Percentiles rank a stretch among this genome's conserved stretches.
These are phyloP conservation scores for Geodia barretti DNA, from an alignment of 37 sponge, comb jelly and placozoan species.

Conservation along the genomic window DNA sequence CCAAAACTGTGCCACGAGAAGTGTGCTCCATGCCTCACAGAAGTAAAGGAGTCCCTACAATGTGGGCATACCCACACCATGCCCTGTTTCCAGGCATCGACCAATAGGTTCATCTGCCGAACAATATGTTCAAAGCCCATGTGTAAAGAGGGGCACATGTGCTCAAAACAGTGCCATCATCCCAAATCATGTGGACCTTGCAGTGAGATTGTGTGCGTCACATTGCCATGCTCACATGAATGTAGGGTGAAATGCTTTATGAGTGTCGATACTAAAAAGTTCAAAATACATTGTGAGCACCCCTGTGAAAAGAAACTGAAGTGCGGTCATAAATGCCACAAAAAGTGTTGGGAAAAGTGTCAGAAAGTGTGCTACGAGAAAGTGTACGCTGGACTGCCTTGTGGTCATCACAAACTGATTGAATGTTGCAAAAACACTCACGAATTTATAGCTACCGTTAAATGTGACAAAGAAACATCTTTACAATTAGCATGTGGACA, in stretches of 20 bases:
- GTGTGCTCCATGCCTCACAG: neutral
- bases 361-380: too few species aligned
- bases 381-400: too few species aligned
- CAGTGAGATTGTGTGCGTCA: neutral
- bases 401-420: too few species aligned
- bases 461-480: neutral
- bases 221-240: neutral
- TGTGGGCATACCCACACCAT: constrained; percentile 64
- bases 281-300: neutral
- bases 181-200: neutral
- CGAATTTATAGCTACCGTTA: too few species aligned
- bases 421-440: too few species aligned
- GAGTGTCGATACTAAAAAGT: neutral
- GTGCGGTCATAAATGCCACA: constrained; percentile 57
- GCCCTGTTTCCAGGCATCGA: constrained; percentile 2
- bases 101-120: constrained; percentile 14
- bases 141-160: constrained; percentile 15
- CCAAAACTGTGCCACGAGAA: constrained; percentile 31
- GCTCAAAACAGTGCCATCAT: neutral
- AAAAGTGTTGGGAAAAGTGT: constrained; percentile 59
- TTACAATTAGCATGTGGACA: constrained; percentile 54
- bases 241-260: neutral
- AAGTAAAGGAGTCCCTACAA: constrained; percentile 20
- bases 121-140: constrained; percentile 42
- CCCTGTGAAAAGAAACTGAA: constrained; percentile 41